These are phyloP conservation scores for Caenorhabditis latens DNA, from an alignment of 1,140 invertebrate genomes.

Conservation along the genomic window DNA sequence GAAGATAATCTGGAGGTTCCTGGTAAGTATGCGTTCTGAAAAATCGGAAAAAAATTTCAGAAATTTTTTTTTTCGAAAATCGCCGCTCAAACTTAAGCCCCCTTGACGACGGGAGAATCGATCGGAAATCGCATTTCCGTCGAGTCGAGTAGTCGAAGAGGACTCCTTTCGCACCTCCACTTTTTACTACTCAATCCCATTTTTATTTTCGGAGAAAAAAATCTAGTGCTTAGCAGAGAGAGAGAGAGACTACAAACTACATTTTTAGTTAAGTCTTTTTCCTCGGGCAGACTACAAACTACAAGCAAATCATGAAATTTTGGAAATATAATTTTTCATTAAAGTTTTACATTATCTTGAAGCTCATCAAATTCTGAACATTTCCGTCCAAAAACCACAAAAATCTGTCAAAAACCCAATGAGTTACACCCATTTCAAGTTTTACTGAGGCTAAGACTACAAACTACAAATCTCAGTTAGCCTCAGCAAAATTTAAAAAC, in stretches of 20 bases:
- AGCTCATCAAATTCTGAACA: not conserved
- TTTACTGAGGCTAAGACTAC: no score
- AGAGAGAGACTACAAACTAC: not conserved
- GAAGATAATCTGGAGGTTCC: no score
- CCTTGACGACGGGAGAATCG: not conserved
- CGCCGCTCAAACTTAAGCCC: not conserved
- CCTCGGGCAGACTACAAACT: no score
- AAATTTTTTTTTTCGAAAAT: not conserved
- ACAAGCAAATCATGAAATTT: no score
- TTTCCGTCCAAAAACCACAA: not conserved
- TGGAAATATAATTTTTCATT: no score
- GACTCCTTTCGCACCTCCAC: not conserved
- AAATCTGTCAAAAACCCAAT: not conserved
- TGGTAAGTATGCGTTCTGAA: no score
- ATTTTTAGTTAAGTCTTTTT: not conserved
- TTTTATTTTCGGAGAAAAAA: not conserved
- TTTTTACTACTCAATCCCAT: not conserved
- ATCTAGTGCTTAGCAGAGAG: no score
- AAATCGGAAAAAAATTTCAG: no score
- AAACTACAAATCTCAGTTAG: no score
- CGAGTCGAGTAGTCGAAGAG: not conserved
- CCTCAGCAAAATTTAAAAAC: no score
- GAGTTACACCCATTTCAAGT: no score
- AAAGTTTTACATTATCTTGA: no score
- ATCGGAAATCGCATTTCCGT: slow-evolving; percentile 37